Evolutionary conservation across 2,113 vertebrate genomes (phyloP).

Genomic region (Cisticola juncidis): DNA sequence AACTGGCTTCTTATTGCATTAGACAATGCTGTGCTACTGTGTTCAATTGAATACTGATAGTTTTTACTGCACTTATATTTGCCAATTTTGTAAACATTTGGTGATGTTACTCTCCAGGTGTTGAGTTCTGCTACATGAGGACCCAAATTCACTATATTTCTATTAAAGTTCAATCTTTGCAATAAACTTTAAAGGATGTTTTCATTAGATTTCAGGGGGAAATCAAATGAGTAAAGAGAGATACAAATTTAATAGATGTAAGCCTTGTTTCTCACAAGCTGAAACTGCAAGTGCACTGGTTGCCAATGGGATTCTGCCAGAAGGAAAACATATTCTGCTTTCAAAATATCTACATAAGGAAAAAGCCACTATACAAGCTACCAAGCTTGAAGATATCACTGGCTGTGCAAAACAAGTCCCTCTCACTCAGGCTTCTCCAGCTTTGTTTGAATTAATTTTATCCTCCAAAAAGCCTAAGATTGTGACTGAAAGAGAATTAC

Average conservation of each 20-base stretch:
- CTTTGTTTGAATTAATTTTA: background rate
- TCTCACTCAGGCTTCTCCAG: background rate
- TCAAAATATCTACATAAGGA: background rate
- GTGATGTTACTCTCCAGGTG: background rate
- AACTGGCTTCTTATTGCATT: background rate
- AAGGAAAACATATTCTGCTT: slow-evolving; percentile 11
- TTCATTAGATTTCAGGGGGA: slow-evolving; percentile 12
- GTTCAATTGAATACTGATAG: background rate
- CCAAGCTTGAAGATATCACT: background rate
- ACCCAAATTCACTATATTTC: background rate
- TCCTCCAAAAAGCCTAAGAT: background rate
- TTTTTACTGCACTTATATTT: background rate
- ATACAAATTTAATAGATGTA: slow-evolving; percentile 14
- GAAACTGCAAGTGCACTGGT: background rate
- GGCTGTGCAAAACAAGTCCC: background rate
- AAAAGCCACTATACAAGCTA: background rate
- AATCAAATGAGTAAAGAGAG: background rate
- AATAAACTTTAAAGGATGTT: slow-evolving; percentile 21
- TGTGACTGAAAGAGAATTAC: background rate
- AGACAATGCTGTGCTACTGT: background rate
- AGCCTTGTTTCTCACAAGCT: background rate
- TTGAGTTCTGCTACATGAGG: background rate
- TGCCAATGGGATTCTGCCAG: background rate
- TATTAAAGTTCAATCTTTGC: background rate
- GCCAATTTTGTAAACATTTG: background rate